phyloP scores from a whole-genome alignment of 2,797 vertebrate genomes.

The Pempheris klunzingeri region DNA sequence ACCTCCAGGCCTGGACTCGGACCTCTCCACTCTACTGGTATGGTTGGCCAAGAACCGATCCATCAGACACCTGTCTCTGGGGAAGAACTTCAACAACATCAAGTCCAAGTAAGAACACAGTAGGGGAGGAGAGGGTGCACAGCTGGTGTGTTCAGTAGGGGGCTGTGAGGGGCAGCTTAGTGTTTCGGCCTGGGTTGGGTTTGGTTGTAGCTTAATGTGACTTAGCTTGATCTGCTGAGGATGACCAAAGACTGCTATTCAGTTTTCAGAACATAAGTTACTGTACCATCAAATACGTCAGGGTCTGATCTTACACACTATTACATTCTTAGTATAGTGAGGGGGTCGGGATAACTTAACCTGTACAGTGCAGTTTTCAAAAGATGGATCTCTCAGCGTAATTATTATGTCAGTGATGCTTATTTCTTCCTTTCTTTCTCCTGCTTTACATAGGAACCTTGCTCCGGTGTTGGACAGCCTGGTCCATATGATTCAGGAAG shows the following conservation, averaged over 20 bases:
- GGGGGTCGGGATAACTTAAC: not conserved
- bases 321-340: not conserved
- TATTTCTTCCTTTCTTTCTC: not conserved
- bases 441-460: constrained; percentile 89
- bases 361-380: not conserved
- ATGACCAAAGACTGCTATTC: not conserved
- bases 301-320: not conserved
- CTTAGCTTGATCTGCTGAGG: not conserved
- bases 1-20: constrained; percentile 92
- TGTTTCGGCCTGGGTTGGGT: not conserved
- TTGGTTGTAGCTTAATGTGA: constrained; percentile 9
- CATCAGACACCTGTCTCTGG: constrained; percentile 94
- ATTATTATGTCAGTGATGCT: not conserved
- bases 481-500: constrained; percentile 98
- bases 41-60: constrained; percentile 98
- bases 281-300: not conserved
- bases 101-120: constrained; percentile 92
- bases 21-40: constrained; percentile 94
- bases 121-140: not conserved
- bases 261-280: constrained; percentile 4
- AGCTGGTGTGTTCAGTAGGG: not conserved
- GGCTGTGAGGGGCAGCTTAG: not conserved
- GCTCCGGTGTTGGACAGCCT: constrained; percentile 95
- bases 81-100: constrained; percentile 99
- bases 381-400: not conserved